phyloP scores from a whole-genome alignment of 2,888 invertebrate species.

The Arctia plantaginis region DNA sequence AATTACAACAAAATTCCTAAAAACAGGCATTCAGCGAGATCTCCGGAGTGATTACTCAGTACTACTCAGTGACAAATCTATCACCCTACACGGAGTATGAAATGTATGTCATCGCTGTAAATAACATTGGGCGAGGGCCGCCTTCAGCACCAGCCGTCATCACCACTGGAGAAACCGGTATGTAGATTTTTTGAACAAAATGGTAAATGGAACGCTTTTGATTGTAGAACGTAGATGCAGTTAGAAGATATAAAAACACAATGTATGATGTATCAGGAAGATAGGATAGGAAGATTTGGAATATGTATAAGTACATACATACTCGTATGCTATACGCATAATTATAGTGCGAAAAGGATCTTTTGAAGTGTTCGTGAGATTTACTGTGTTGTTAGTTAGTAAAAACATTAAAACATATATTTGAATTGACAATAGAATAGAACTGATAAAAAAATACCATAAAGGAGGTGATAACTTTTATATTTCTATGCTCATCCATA shows the following conservation, averaged over 20 bases:
- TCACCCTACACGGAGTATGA: constrained; percentile 98
- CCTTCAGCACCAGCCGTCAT: constrained; percentile 95
- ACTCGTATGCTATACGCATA: background rate
- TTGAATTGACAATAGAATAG: background rate
- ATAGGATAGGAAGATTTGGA: background rate
- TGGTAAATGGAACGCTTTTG: constrained; percentile 1
- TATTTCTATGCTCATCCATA: background rate
- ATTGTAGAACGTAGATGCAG: background rate
- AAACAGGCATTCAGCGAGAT: constrained; percentile 95
- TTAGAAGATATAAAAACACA: background rate
- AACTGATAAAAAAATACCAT: background rate
- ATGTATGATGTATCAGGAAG: background rate
- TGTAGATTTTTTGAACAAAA: constrained; percentile 56
- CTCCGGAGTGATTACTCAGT: constrained; percentile 96
- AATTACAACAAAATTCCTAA: background rate
- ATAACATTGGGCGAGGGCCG: constrained; percentile 96
- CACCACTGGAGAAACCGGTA: constrained; percentile 99
- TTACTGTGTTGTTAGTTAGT: background rate
- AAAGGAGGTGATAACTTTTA: background rate
- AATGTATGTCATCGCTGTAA: constrained; percentile 97
- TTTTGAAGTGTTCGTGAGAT: background rate
- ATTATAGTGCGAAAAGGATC: background rate
- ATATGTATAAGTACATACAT: background rate
- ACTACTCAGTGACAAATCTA: constrained; percentile 95
- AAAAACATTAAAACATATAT: background rate